Evolutionary conservation across 64 coral and sea anemone species (phyloP).

Genomic region (Stylophora pistillata): DNA sequence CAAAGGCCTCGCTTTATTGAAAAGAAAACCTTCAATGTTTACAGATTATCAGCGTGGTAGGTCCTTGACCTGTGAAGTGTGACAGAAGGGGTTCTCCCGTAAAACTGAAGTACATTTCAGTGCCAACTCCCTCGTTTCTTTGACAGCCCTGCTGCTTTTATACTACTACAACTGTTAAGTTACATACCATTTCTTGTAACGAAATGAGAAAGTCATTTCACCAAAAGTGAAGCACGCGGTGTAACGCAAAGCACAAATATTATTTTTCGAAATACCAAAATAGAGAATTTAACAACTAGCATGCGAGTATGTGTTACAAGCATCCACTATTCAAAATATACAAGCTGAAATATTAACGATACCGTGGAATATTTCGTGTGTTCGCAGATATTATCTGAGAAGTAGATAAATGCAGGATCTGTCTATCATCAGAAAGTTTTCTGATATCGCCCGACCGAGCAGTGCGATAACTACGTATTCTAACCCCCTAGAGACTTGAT

Average conservation of each 20-base stretch:
- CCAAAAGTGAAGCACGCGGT: slow-evolving; percentile 31
- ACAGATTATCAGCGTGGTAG: neutral
- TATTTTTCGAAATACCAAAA: slow-evolving; percentile 37
- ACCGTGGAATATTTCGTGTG: neutral
- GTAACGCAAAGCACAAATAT: slow-evolving; percentile 24
- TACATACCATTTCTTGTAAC: slow-evolving; percentile 27
- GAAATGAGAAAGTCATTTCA: slow-evolving; percentile 33
- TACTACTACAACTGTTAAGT: neutral
- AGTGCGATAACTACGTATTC: neutral
- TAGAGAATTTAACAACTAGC: neutral
- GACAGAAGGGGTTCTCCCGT: neutral
- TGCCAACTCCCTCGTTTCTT: neutral
- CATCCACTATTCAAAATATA: neutral
- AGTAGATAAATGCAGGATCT: slow-evolving; percentile 5
- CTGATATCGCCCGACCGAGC: neutral
- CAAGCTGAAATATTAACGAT: slow-evolving; percentile 25
- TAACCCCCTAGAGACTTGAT: neutral
- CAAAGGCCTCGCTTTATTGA: neutral
- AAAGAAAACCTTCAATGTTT: neutral
- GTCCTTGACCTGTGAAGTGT: slow-evolving; percentile 8
- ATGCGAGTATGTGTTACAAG: neutral
- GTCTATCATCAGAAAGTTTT: neutral
- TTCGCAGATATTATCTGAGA: slow-evolving; percentile 6
- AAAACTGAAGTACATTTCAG: neutral
- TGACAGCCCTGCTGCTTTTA: slow-evolving; percentile 30